Evolutionary conservation across 2,113 vertebrate genomes (phyloP).

Genomic region (Mesembrinibis cayennensis): DNA sequence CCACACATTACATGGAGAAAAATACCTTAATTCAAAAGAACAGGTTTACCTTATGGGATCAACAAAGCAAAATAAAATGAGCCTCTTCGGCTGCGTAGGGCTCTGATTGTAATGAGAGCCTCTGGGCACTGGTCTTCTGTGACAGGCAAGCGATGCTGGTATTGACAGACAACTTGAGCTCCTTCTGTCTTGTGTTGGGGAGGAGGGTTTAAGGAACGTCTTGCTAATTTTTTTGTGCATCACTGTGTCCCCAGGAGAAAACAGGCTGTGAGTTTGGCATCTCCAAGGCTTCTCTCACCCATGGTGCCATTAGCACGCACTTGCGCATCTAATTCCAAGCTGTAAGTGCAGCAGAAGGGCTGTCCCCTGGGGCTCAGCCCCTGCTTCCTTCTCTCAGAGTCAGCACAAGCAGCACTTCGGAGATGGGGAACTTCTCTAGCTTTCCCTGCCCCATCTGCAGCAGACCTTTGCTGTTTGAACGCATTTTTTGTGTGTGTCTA

Average conservation of each 20-base stretch:
- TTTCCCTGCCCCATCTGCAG: neutral
- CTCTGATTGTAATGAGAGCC: neutral
- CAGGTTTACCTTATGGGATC: neutral
- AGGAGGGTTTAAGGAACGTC: neutral
- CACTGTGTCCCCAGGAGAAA: neutral
- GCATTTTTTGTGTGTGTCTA: neutral
- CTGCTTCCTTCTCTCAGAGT: neutral
- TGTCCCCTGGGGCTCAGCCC: neutral
- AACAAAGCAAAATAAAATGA: neutral
- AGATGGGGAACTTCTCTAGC: neutral
- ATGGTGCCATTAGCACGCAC: neutral
- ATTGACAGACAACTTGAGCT: neutral
- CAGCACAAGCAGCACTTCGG: neutral
- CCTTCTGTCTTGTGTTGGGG: neutral
- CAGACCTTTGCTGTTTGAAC: neutral
- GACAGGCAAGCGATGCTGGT: neutral
- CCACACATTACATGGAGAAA: neutral
- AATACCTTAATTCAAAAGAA: neutral
- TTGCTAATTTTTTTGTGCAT: neutral
- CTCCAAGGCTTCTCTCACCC: neutral
- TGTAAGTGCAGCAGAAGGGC: neutral
- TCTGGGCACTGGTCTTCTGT: neutral
- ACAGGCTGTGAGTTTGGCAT: neutral
- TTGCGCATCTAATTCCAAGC: neutral
- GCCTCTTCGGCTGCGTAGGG: neutral